phyloP scores from a whole-genome alignment of 1,140 invertebrate genomes.

The Lycorma delicatula region DNA sequence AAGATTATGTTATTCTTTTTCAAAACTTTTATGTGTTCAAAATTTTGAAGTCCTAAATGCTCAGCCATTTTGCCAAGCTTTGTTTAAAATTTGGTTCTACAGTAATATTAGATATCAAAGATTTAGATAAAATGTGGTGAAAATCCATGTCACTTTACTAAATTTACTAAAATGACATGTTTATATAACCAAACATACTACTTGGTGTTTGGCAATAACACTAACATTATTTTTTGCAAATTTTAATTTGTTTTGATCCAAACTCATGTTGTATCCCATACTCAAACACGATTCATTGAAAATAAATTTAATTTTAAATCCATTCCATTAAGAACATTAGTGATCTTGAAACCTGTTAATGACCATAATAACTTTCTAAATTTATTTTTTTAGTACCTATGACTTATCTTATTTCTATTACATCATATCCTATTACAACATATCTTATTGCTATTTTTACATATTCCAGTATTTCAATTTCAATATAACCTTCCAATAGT shows the following conservation, averaged over 20 bases:
- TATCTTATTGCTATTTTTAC: too few relatives aligned
- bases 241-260: not conserved
- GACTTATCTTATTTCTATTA: not conserved
- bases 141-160: too few relatives aligned
- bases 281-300: not conserved
- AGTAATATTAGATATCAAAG: not conserved
- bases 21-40: not conserved
- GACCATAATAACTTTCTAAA: not conserved
- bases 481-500: not conserved
- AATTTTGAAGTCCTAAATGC: not conserved
- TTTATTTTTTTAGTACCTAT: not conserved
- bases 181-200: too few relatives aligned
- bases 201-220: not conserved
- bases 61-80: not conserved
- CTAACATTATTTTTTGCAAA: not conserved
- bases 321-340: not conserved
- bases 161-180: too few relatives aligned
- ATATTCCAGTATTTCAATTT: not conserved
- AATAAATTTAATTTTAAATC: not conserved
- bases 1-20: not conserved
- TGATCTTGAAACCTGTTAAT: not conserved
- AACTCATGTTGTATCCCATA: not conserved
- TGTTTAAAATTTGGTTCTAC: not conserved
- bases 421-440: too few relatives aligned
- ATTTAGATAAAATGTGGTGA: too few relatives aligned